Evolutionary conservation across 1,140 invertebrate species (phyloP).

Genomic region (Ceratitis capitata): DNA sequence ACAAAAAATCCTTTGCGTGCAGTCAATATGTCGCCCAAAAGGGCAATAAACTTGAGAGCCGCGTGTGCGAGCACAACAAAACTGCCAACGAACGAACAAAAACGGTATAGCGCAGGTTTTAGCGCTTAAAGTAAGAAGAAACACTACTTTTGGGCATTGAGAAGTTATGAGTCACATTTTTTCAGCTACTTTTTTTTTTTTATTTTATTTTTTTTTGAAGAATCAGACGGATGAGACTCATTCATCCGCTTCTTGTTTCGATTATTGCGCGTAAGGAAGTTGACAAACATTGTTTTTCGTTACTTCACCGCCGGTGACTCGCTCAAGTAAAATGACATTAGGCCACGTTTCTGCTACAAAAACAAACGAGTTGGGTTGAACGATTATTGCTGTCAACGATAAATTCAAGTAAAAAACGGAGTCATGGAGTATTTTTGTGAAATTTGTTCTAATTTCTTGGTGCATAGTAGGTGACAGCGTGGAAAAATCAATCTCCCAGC

Average conservation of each 20-base stretch:
- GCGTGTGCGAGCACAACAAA: neutral
- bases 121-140: neutral
- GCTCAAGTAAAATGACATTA: too few relatives aligned
- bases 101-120: neutral
- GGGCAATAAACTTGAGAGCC: constrained; percentile 56
- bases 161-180: constrained; percentile 5
- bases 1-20: constrained; percentile 58
- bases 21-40: constrained; percentile 56
- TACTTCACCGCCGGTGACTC: too few relatives aligned
- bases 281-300: too few relatives aligned
- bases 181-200: neutral
- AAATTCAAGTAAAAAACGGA: too few relatives aligned
- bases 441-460: too few relatives aligned
- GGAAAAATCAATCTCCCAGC: too few relatives aligned
- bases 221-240: neutral
- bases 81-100: neutral
- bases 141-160: neutral
- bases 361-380: too few relatives aligned
- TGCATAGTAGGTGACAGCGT: too few relatives aligned
- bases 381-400: too few relatives aligned
- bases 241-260: too few relatives aligned
- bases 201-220: neutral
- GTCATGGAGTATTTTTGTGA: too few relatives aligned
- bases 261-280: neutral
- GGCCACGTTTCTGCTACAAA: too few relatives aligned